phyloP scores from a whole-genome alignment of 2,113 vertebrate species.

The Eleginops maclovinus region DNA sequence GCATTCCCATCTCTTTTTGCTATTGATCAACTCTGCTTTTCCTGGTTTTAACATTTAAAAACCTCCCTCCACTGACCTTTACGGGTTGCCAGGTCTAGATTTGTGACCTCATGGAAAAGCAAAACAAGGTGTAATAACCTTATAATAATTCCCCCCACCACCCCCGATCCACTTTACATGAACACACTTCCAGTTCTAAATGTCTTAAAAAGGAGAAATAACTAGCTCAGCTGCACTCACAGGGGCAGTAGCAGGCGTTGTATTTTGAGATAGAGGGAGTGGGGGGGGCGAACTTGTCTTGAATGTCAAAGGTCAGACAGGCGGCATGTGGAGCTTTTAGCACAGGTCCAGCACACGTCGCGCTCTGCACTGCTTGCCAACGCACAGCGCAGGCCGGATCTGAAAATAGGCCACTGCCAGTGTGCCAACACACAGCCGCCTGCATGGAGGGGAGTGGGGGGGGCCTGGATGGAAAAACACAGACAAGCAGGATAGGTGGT shows the following conservation, averaged over 20 bases:
- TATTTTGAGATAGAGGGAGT: constrained; percentile 64
- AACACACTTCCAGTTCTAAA: constrained; percentile 39
- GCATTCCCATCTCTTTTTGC: constrained; percentile 24
- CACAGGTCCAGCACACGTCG: constrained; percentile 24
- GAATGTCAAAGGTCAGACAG: constrained; percentile 75
- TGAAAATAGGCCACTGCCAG: constrained; percentile 64
- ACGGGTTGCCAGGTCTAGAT: constrained; percentile 45
- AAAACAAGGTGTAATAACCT: constrained; percentile 42
- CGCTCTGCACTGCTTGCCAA: constrained; percentile 19
- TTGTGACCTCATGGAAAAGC: constrained; percentile 77
- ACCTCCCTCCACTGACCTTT: constrained; percentile 70
- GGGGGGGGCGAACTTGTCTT: constrained; percentile 37
- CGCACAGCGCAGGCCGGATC: constrained; percentile 29
- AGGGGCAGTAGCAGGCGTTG: constrained; percentile 9
- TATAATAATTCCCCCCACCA: constrained; percentile 38
- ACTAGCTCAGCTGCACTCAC: not conserved
- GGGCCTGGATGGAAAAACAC: constrained; percentile 69
- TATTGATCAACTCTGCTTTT: constrained; percentile 37
- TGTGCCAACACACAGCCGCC: constrained; percentile 48
- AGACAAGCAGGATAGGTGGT: constrained; percentile 39
- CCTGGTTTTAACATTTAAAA: constrained; percentile 25
- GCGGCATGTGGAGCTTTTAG: constrained; percentile 55
- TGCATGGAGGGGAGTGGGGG: constrained; percentile 10
- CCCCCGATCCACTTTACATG: constrained; percentile 15
- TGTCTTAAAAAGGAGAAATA: constrained; percentile 72